Evolutionary conservation across 23 tunicate genomes (phyloP), one percentile per base, ranked within the genome.

Genomic region (Phallusia fumigata): DNA sequence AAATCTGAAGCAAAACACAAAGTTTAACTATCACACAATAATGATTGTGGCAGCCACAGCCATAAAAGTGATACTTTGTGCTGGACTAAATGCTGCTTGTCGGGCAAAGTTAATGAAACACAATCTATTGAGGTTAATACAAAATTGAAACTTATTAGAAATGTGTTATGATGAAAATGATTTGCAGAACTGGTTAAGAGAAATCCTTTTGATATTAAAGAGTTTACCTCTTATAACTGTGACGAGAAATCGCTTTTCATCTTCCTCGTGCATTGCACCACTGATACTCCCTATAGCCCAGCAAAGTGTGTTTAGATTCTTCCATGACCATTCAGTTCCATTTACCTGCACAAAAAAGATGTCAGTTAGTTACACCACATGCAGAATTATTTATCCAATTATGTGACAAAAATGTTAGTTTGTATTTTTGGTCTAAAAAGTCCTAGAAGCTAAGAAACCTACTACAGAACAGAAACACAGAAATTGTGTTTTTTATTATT

Each of bases 261-360:
- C 97, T 77, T 97, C 99, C 83, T 97, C 99, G 73, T 88, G 93
- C 99, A 97, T 97, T 0, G 99, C 97, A 18, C 99, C 99, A 49
- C 97, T 92, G 86, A 97, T 97, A 79, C 95, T 88, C 0, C 99
- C 99, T 35, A 97, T 92, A 33, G 99, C 99, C 99, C 99, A 97
- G 65, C 99, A 97, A n/a, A 97, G 58, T 5, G 99, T 97, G 84
- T 97, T 97, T 30, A 97, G 53, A 76, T 97, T 97, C 74, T 92
- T 92, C 97, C 99, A 92, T 0, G 90, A 84, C 99, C 99, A 97
- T 74, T 97, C 99, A 19, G 91, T 81, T 31, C 97, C 97, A 75
- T 97, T 93, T 15, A 97, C 99, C 97, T 91, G 77, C 2, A 30
- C 31, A 21, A 58, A 16, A 74, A 33, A 35, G 13, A 31, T 35